Base-by-base conservation (phyloP, 1,140 invertebrate genomes). In the Rhopalosiphum maidis region DNA sequence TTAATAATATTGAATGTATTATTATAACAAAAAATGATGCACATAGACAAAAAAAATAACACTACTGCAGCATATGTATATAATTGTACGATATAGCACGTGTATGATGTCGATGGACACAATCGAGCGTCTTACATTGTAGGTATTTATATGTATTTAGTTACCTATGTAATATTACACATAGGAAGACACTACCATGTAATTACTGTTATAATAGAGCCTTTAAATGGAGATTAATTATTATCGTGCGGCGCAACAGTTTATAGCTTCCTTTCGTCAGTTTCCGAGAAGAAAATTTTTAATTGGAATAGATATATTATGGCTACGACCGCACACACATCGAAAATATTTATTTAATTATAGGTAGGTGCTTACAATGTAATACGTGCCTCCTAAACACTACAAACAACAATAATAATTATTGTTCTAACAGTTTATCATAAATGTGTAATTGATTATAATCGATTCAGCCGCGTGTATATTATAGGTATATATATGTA, bases 261-360 rank as follows among this genome's bases (percentile, higher is more conserved):
- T 68, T 68, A 55, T 9, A 54, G 60, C 60, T 68, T 68, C 60
- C 60, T 68, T 68, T 68, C 60, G 60, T 68, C 30, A n/a, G 30
- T n/a, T 68, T n/a, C 60, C 60, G 60, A 68, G 60, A 15, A 68
- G 60, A 4, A 68, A 68, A 68, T 68, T 68, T 68, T 68, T 68
- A 68, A 68, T 68, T 68, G 60, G 60, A 68, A n/a, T 68, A 68
- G 25, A 55, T 41, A 41, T 41, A 21, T 54, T 68, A 68, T n/a
- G 18, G 30, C 30, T 15, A 68, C 60, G 60, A 68, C 30, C 30
- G 60, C 60, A 68, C 60, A 68, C 60, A 18, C 30, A 22, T n/a
- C n/a, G 30, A 68, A 68, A n/a, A 68, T 68, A n/a, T n/a, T 68
- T 68, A 68, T 68, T n/a, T 68, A 68, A 68, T 68, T 68, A 68